Evolutionary conservation across 1,140 invertebrate genomes (phyloP), one percentile per base, ranked within the genome.

Genomic region (Macrostomum lignano): DNA sequence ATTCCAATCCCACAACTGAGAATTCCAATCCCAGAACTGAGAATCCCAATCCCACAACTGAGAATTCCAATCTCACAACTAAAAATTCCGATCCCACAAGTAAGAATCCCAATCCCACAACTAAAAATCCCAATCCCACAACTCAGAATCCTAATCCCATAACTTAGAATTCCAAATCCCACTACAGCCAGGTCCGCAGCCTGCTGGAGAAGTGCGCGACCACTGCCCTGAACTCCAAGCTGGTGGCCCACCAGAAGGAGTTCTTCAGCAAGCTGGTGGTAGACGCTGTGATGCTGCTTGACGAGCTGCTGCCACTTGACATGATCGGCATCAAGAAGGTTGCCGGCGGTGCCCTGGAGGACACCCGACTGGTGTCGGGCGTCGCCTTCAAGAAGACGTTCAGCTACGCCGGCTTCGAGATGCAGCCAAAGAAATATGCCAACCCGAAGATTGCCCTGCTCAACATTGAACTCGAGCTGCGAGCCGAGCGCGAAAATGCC

Each of bases 271-370:
- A 71, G 47, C 82, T 98, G 68, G 86, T 93, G 6, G 88, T 98
- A 0, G 81, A 94, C 53, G 88, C 88, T 40, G 88, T 98, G 1
- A 65, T 84, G 40, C 66, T 71, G 20, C 60, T 98, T 36, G 88
- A 96, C 54, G 77, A 84, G 9, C 62, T 93, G 21, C 57, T 93
- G 39, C 84, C 88, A 1, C 60, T 96, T 9, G 86, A 94, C 49
- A 96, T 98, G 86, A 96, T 98, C 55, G 88, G 91, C 34, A 86
- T 96, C 38, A 98, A 98, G 61, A 94, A 96, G 61, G 74, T 93
- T 10, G 64, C 69, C n/a, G 86, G 86, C 32, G 86, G 86, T 38
- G 74, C 73, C 3, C 51, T 94, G 7, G 76, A 88, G 65, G 84
- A 96, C 48, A 93, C 86, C 0, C 58, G 72, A 39, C 61, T 96